Base-by-base conservation (phyloP, 2,888 invertebrate genomes). In the Trissoscelio sp. region DNA sequence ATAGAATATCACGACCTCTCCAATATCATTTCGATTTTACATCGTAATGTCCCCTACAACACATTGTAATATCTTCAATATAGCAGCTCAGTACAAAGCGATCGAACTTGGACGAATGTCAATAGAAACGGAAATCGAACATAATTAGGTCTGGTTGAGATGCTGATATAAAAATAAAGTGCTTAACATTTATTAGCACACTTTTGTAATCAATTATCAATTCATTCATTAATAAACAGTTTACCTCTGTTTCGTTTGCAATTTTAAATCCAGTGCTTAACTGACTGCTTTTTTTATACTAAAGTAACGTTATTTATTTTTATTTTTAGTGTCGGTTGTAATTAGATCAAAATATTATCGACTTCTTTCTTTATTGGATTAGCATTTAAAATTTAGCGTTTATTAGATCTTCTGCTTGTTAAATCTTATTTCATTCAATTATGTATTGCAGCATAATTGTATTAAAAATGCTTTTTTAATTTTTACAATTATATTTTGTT, bases 341-440 rank as follows among this genome's bases (percentile, higher is more conserved):
- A 48, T 48, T 48, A 48, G 24, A 48, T 48, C 48, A 24, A 48
- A 48, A 22, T 48, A 48, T 48, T 22, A 48, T 48, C 24, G 22
- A 48, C 22, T 48, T 24, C 5, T 24, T 1, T 6, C 48, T 24
- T 16, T 48, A 48, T 48, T 48, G 48, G 48, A 48, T 48, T 48
- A 48, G 22, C 3, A n/a, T 22, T 48, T 48, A 22, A 48, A 48
- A 48, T 22, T 48, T 7, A 48, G 3, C n/a, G n/a, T 22, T 48
- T 22, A 24, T 48, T 24, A 48, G 22, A 48, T 44, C 44, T 44
- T n/a, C 12, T n/a, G 2, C 3, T n/a, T n/a, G 22, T 48, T 12
- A 24, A 48, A 48, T 7, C 37, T 7, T 37, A 37, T n/a, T 37
- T 37, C 37, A 11, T 37, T 2, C n/a, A 11, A 37, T 37, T 37